Evolutionary conservation across 1,140 invertebrate genomes (phyloP).

Genomic region (Sitobion miscanthi): DNA sequence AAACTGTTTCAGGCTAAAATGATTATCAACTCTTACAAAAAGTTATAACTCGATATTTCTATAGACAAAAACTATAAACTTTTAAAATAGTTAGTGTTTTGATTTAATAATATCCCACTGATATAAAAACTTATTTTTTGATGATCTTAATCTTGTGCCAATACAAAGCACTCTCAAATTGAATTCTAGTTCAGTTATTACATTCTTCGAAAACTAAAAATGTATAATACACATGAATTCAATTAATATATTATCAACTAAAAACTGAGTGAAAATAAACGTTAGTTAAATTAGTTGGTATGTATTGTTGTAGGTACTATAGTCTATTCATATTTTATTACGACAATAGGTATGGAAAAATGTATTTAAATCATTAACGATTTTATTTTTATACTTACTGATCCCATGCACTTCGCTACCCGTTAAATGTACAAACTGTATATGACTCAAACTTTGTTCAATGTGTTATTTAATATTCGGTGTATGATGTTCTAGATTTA

Average conservation of each 20-base stretch:
- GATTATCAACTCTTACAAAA: background rate
- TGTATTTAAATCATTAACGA: background rate
- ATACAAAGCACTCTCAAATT: background rate
- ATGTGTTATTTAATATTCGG: no score
- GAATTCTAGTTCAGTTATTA: background rate
- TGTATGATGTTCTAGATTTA: no score
- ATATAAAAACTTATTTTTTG: background rate
- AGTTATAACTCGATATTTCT: background rate
- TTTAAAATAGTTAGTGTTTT: slow-evolving; percentile 14
- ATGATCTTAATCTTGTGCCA: background rate
- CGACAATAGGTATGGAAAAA: background rate
- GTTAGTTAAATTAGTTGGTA: background rate
- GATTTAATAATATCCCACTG: background rate
- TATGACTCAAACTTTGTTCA: no score
- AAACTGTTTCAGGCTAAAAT: background rate
- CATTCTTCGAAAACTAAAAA: background rate
- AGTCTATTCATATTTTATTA: background rate
- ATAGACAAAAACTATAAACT: background rate
- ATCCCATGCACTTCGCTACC: no score
- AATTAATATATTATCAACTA: background rate
- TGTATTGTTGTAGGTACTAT: no score
- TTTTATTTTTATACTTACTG: background rate
- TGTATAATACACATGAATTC: background rate
- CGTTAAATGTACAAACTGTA: no score
- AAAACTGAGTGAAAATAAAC: background rate